Conservation (phyloP, 2,797 vertebrate genomes). For the Taeniopygia guttata region DNA sequence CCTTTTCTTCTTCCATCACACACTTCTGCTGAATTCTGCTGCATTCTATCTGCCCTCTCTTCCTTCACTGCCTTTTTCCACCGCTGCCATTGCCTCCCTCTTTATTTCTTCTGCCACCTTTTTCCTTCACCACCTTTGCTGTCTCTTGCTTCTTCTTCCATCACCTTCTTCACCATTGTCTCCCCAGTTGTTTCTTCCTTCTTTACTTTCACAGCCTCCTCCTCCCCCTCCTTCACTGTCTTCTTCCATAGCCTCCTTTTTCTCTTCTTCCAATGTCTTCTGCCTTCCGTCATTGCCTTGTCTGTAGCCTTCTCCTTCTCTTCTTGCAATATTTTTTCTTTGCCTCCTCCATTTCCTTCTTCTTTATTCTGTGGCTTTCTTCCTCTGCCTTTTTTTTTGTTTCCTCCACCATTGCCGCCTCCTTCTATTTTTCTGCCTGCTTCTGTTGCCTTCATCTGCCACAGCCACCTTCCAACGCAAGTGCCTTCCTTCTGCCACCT, state of each 20-base stretch:
- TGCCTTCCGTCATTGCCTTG: background rate
- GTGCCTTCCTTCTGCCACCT: background rate
- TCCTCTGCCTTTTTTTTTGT: background rate
- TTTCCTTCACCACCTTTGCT: background rate
- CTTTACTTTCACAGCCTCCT: background rate
- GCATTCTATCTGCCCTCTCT: background rate
- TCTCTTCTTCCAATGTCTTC: background rate
- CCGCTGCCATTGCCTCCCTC: background rate
- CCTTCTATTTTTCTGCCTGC: background rate
- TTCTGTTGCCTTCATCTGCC: background rate
- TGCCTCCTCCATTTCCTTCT: background rate
- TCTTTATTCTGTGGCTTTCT: background rate
- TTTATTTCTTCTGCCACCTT: background rate
- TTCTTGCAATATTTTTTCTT: background rate
- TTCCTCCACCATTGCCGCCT: background rate
- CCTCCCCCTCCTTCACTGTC: background rate
- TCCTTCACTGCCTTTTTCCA: background rate
- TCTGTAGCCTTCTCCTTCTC: background rate
- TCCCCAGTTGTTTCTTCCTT: background rate
- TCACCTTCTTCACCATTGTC: background rate
- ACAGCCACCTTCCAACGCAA: background rate
- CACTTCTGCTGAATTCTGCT: background rate
- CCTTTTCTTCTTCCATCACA: background rate
- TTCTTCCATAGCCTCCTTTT: background rate
- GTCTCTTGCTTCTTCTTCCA: background rate